Base-by-base conservation (phyloP, 64 coral and sea anemone species). In the Pachyseris speciosa region DNA sequence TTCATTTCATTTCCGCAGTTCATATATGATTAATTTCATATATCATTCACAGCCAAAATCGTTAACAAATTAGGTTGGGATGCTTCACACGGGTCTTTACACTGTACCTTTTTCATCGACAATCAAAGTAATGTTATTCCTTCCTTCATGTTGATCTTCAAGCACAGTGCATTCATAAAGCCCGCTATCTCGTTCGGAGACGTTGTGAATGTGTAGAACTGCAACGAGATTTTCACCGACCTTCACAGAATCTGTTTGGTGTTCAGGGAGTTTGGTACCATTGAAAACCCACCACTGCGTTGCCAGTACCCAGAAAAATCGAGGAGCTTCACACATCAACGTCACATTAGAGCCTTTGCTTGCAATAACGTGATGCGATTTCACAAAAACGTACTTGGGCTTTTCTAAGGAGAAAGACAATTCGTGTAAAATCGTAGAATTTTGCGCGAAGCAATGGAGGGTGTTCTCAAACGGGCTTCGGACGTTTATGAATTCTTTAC, bases 101-200 rank as follows among this genome's bases (percentile, higher is more conserved):
- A 27, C 3, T 5, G 25, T 80, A 80, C 77, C 77, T 55, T 61
- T 80, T 80, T 38, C 77, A 12, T 38, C 77, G 17, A 80, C 50
- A 0, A 59, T 40, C 32, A 80, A 36, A 39, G 77, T 60, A 11
- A 80, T 27, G 8, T 36, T 60, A 61, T 58, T 58, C 7, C 28
- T 25, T 5, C 20, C 31, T 0, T 2, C 0, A 12, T 17, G 3
- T 19, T 2, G 5, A 9, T 2, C 2, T 3, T 4, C 2, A 37
- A 33, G 24, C 2, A 61, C 33, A 20, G 0, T 3, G 34, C 77
- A 80, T 39, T 60, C 33, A 30, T 80, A 80, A 1, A 38, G 5
- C 9, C 77, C 77, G 25, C 1, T 5, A 38, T 80, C 49, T 80
- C 11, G 19, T 61, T 60, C 11, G 40, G 77, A 80, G 38, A 60